Base-by-base conservation (phyloP, 2,888 invertebrate species). In the Dysmachus trigonus region DNA sequence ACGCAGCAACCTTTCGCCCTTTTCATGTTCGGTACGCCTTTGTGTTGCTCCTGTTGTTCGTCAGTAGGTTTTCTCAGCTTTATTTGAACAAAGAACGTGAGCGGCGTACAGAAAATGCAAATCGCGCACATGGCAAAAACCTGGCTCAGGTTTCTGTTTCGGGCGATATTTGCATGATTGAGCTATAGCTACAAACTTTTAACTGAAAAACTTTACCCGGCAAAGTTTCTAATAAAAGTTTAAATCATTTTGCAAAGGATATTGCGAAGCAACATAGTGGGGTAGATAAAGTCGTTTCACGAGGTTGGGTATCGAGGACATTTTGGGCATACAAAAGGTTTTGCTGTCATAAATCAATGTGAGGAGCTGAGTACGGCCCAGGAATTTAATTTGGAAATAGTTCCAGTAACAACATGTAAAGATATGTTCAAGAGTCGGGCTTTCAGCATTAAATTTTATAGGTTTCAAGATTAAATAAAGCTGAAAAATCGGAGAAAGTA, bases 151-250 rank as follows among this genome's bases (percentile, higher is more conserved):
- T 41, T 84, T 73, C 47, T 10, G 27, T 71, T 72, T 35, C 30
- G 47, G 30, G 18, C 30, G 51, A 47, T 72, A 47, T 84, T 73
- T 84, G 84, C 84, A 84, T 73, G 73, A 84, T 73, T 73, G 73
- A 71, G 84, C 72, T 73, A 51, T 84, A 73, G 73, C 41, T 72
- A 47, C 72, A 73, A 84, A 84, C n/a, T 84, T 84, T 84, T 84
- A 84, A 84, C 73, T 84, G 84, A 73, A 84, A 84, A 84, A 84
- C 41, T 84, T 83, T 22, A 22, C 22, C 18, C 53, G 13, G 33
- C 27, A 53, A 81, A 81, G 33, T 81, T 62, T 81, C 33, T 81
- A 81, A 53, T 79, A 79, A 79, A 79, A 79, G 35, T 79, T 51
- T 79, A 79, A 79, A 31, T 51, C 47, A 79, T 51, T 62, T 81